phyloP scores from a whole-genome alignment of 2,113 vertebrate genomes.

The Coptodon rendalli region DNA sequence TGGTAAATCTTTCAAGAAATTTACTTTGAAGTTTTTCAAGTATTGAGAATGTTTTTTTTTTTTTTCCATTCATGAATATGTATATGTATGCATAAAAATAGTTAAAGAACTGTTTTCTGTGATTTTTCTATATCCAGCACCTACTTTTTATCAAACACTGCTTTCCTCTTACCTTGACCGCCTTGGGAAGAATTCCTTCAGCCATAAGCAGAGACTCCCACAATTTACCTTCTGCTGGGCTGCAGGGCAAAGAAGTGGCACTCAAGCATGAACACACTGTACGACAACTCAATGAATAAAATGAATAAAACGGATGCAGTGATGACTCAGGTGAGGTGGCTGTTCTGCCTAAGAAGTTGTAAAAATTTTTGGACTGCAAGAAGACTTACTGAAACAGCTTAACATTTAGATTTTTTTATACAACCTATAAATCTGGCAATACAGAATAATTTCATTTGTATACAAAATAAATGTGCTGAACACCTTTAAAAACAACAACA shows the following conservation, averaged over 20 bases:
- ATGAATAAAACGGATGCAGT: constrained; percentile 32
- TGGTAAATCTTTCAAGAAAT: neutral
- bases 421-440: neutral
- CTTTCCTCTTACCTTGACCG: neutral
- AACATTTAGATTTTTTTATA: neutral
- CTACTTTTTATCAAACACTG: constrained; percentile 5
- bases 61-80: neutral
- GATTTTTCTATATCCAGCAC: neutral
- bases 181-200: neutral
- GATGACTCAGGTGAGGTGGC: constrained; percentile 35
- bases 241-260: neutral
- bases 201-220: neutral
- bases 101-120: neutral
- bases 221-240: neutral
- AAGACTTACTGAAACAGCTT: neutral
- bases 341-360: constrained; percentile 7
- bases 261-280: constrained; percentile 37
- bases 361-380: neutral
- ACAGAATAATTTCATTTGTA: neutral
- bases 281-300: constrained; percentile 54
- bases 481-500: neutral
- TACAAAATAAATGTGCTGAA: neutral
- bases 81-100: neutral
- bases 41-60: neutral
- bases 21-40: neutral